These are phyloP conservation scores for Felis chaus DNA, from an alignment of 2,113 vertebrate genomes.

Conservation along the genomic window DNA sequence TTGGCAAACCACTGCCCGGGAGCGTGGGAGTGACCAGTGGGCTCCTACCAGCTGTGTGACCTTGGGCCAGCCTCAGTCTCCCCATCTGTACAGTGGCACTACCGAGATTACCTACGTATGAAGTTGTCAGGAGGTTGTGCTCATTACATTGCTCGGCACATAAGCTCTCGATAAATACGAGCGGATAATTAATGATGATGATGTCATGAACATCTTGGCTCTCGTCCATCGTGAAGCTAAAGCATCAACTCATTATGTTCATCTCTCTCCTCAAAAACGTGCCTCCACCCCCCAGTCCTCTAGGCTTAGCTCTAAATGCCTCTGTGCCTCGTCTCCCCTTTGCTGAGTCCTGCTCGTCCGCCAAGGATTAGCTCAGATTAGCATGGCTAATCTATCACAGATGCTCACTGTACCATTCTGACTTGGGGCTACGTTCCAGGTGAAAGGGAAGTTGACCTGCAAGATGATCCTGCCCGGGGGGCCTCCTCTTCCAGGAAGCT, in stretches of 20 bases:
- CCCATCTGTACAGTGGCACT: not conserved
- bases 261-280: not conserved
- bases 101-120: not conserved
- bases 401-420: not conserved
- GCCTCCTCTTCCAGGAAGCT: not conserved
- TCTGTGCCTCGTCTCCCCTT: not conserved
- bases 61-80: not conserved
- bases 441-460: not conserved
- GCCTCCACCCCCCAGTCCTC: not conserved
- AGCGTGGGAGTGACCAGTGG: not conserved
- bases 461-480: not conserved
- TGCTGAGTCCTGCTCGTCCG: not conserved
- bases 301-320: not conserved
- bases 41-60: not conserved
- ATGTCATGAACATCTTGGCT: not conserved
- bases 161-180: not conserved
- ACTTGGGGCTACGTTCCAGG: not conserved
- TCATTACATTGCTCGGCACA: not conserved
- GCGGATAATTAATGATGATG: not conserved
- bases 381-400: conserved; percentile 16
- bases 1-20: not conserved
- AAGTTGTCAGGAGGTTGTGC: not conserved
- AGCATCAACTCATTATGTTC: not conserved
- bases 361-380: not conserved
- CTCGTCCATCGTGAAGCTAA: not conserved